These are phyloP conservation scores for Aethina tumida DNA, from an alignment of 1,140 invertebrate genomes.

Conservation along the genomic window DNA sequence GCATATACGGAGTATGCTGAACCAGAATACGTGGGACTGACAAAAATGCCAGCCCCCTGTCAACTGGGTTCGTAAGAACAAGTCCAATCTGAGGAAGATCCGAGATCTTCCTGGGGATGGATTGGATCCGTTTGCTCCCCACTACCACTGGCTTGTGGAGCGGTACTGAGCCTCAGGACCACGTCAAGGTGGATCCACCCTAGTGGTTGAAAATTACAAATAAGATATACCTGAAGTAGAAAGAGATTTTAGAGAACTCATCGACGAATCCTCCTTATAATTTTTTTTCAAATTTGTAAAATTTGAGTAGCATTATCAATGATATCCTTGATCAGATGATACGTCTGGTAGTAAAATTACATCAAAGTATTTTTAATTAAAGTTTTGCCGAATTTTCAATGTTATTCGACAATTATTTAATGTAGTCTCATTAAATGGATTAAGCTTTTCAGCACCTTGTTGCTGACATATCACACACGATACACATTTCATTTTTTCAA, in stretches of 20 bases:
- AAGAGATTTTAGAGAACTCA: constrained; percentile 1
- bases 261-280: constrained; percentile 1
- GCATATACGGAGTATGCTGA: no score
- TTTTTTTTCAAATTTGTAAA: constrained; percentile 3
- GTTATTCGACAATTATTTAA: constrained; percentile 4
- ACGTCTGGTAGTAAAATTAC: constrained; percentile 4
- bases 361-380: not conserved
- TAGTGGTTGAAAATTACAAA: constrained; percentile 2
- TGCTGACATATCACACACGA: not conserved
- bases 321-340: constrained; percentile 2
- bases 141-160: no score
- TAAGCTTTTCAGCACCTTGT: constrained; percentile 1
- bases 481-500: constrained; percentile 4
- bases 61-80: not conserved
- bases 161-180: no score
- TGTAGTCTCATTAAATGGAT: constrained; percentile 1
- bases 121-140: no score
- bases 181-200: no score
- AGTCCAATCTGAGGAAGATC: no score
- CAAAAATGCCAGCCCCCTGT: no score
- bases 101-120: no score
- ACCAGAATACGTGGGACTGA: not conserved
- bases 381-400: constrained; percentile 1
- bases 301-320: constrained; percentile 3
- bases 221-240: constrained; percentile 2